Percentiles rank a stretch among this genome's conserved stretches.
Conservation (phyloP, 2,888 invertebrate genomes). For the Ichneumoninae sp. region DNA sequence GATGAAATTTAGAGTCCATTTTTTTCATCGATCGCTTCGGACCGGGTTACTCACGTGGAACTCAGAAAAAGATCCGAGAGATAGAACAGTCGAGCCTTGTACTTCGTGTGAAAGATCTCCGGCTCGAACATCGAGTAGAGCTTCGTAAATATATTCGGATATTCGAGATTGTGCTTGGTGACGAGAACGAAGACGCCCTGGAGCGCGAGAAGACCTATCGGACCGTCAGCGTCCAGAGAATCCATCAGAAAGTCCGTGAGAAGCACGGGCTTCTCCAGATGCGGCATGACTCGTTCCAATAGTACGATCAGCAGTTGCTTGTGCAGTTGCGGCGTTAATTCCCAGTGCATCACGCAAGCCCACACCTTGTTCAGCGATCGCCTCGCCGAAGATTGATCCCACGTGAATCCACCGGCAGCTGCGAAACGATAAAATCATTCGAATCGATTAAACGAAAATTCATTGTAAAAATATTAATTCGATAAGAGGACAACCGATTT, state of each 20-base stretch:
- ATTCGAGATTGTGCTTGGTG: constrained; percentile 96
- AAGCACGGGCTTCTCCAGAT: constrained; percentile 92
- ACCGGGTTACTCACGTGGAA: constrained; percentile 90
- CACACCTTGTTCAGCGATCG: constrained; percentile 90
- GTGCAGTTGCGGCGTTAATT: constrained; percentile 88
- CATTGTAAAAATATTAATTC: not conserved
- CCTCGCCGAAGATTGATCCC: constrained; percentile 86
- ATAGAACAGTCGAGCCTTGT: constrained; percentile 94
- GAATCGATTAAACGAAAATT: not conserved
- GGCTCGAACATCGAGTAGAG: constrained; percentile 98
- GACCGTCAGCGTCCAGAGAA: constrained; percentile 94
- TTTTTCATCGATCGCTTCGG: not conserved
- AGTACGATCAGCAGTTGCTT: constrained; percentile 92
- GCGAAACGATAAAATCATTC: constrained; percentile 30
- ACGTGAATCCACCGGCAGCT: constrained; percentile 85
- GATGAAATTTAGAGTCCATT: not conserved
- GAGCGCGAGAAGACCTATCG: constrained; percentile 94
- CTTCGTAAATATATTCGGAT: constrained; percentile 97
- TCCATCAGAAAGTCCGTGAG: constrained; percentile 97
- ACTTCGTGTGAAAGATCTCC: constrained; percentile 95
- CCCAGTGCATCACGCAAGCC: constrained; percentile 91
- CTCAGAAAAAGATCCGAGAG: constrained; percentile 95
- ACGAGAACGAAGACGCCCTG: constrained; percentile 96
- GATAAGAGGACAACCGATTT: not conserved
- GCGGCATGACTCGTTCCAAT: constrained; percentile 92